These are phyloP conservation scores for Leucophenga maculata DNA, from an alignment of 2,888 invertebrate species.

Conservation along the genomic window DNA sequence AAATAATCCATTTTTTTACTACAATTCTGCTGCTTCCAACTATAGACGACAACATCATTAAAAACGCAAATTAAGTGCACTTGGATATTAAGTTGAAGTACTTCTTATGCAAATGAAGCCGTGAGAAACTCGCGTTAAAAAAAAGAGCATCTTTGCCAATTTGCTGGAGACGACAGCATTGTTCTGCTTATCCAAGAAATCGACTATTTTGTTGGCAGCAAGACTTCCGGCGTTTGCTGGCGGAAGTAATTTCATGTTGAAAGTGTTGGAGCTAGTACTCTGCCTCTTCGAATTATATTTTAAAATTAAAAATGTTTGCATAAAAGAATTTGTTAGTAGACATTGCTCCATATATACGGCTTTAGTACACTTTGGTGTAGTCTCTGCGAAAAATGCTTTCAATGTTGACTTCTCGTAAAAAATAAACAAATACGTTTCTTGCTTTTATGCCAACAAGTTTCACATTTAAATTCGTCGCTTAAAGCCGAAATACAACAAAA, in stretches of 20 bases:
- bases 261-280: background rate
- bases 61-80: slow-evolving; percentile 40
- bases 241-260: slow-evolving; percentile 8
- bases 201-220: background rate
- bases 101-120: slow-evolving; percentile 59
- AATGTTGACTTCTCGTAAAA: too few species aligned
- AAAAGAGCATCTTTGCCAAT: background rate
- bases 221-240: slow-evolving; percentile 16
- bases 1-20: too few species aligned
- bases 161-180: too few species aligned
- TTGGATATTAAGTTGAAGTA: slow-evolving; percentile 43
- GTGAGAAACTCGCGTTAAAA: slow-evolving; percentile 44
- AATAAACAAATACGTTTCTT: too few species aligned
- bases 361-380: too few species aligned
- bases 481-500: too few species aligned
- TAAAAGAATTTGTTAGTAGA: background rate
- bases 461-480: too few species aligned
- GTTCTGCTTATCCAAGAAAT: too few species aligned
- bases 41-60: background rate
- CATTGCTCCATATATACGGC: too few species aligned
- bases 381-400: too few species aligned
- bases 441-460: too few species aligned
- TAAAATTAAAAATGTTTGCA: slow-evolving; percentile 16
- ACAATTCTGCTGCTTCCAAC: too few species aligned
- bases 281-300: background rate